Base-by-base conservation (phyloP, 2,113 vertebrate genomes). In the Lichenostomus cassidix region DNA sequence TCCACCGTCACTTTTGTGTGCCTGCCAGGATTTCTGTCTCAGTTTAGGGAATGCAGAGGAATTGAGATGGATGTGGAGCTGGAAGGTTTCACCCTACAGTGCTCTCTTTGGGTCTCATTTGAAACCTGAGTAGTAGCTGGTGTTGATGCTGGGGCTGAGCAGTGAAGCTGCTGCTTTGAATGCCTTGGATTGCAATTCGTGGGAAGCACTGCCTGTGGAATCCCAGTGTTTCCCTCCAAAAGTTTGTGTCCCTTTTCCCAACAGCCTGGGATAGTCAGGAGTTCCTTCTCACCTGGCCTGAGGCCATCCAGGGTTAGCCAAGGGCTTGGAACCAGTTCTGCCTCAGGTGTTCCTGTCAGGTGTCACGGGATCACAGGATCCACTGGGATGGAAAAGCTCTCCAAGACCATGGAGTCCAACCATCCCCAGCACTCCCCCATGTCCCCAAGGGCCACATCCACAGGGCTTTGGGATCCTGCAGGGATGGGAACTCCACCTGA, bases 341-440 rank as follows among this genome's bases (percentile, higher is more conserved):
- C 53, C 49, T 15, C 15, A n/a, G 73, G 37, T 20, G 24, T n/a
- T 87, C 64, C 14, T 29, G 21, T 11, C 67, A n/a, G 31, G 6
- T 14, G 42, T 20, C 15, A 2, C 1, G 28, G 55, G 28, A 7
- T 16, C 49, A 5, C 33, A 5, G 63, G 17, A 86, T 77, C 53
- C 25, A 2, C 0, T 14, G 56, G 75, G 16, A 1, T 52, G 53
- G 73, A 44, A 63, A 55, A 78, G 12, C 47, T 8, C 24, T 23
- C 15, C 0, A 0, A 62, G n/a, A 11, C 7, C 47, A 22, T 4
- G 0, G 10, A 39, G 39, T 41, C 19, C 55, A 58, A 7, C 21
- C 52, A 17, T 37, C 1, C 64, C 28, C 73, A 69, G 1, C 46
- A 5, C 17, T 31, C 44, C 2, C 18, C 20, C 10, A 0, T 7